phyloP scores from a whole-genome alignment of 1,140 invertebrate genomes.

The Nephotettix cincticeps region DNA sequence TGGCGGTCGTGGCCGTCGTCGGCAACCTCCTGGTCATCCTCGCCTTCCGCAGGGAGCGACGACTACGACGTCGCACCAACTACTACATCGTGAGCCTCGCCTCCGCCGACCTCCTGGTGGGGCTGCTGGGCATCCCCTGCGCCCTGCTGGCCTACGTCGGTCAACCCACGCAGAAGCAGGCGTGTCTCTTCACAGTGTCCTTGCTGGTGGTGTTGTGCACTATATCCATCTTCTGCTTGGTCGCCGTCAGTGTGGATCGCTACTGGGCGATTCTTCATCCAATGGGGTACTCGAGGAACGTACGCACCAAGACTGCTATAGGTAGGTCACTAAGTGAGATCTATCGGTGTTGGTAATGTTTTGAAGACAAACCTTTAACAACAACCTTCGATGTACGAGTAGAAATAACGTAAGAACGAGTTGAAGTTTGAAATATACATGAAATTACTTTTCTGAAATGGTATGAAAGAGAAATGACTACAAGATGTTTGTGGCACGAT shows the following conservation, averaged over 20 bases:
- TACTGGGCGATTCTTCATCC: slow-evolving; percentile 91
- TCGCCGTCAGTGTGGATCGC: slow-evolving; percentile 86
- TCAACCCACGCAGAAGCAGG: slow-evolving; percentile 72
- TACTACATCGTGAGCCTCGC: slow-evolving; percentile 90
- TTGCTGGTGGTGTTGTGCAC: slow-evolving; percentile 85
- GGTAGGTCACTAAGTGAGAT: too few species aligned
- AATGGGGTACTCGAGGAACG: slow-evolving; percentile 85
- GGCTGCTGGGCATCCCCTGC: slow-evolving; percentile 79
- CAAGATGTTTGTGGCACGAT: too few species aligned
- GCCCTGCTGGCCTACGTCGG: slow-evolving; percentile 76
- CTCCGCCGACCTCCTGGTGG: slow-evolving; percentile 79
- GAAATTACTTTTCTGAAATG: too few species aligned
- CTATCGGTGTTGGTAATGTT: too few species aligned
- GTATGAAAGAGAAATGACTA: too few species aligned
- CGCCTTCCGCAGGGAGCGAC: slow-evolving; percentile 74
- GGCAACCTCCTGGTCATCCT: slow-evolving; percentile 85
- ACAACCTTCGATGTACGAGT: too few species aligned
- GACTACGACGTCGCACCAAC: slow-evolving; percentile 78
- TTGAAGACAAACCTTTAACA: too few species aligned
- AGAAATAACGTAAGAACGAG: too few species aligned
- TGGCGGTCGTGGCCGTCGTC: slow-evolving; percentile 75
- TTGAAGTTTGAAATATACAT: too few species aligned
- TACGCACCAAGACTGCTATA: slow-evolving; percentile 78
- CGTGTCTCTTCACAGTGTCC: slow-evolving; percentile 85
- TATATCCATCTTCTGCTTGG: slow-evolving; percentile 87